Evolutionary conservation across 2,113 vertebrate species (phyloP), one percentile per base, ranked within the genome.

Genomic region (Anser brachyrhynchus): DNA sequence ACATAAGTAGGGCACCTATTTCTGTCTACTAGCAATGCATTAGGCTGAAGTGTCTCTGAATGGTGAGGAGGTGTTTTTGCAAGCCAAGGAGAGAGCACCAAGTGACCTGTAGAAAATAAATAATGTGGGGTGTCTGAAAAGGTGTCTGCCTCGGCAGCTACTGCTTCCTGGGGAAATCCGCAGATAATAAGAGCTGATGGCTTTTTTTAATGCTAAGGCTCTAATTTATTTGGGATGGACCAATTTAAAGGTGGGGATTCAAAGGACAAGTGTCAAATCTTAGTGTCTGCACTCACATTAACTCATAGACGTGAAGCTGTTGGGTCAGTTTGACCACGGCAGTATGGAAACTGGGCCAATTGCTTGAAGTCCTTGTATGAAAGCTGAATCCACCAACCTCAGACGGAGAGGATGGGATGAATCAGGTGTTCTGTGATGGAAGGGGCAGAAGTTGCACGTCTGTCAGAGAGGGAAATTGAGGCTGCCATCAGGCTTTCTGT

Each of bases 41-140:
- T 31, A 74, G 57, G 55, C 29, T 84, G 52, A 93, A 89, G 41
- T 84, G 61, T 57, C 61, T 71, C 84, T 93, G 79, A 81, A 52
- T 67, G 52, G 25, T 43, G n/a, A 72, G 44, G 31, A 73, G 37
- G 11, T 55, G 19, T 3, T 78, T 62, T 64, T 87, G 33, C 21
- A 81, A 90, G 31, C 20, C 21, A 59, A 87, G n/a, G 19, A 22
- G 43, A 59, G 20, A 67, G 37, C 28, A 46, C 4, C 37, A 74
- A 86, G 31, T 1, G 8, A 81, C 6, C 9, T 2, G 1, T 22
- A 67, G 52, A 92, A 95, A 72, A 4, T 78, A 55, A 57, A 59
- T 59, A 75, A 70, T 1, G 14, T 16, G 19, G 25, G 5, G 10
- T 43, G 13, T 23, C 20, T n/a, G 46, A 49, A 86, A 88, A 95